Base-by-base conservation (phyloP, 2,113 vertebrate genomes). In the Uropsilus gracilis region DNA sequence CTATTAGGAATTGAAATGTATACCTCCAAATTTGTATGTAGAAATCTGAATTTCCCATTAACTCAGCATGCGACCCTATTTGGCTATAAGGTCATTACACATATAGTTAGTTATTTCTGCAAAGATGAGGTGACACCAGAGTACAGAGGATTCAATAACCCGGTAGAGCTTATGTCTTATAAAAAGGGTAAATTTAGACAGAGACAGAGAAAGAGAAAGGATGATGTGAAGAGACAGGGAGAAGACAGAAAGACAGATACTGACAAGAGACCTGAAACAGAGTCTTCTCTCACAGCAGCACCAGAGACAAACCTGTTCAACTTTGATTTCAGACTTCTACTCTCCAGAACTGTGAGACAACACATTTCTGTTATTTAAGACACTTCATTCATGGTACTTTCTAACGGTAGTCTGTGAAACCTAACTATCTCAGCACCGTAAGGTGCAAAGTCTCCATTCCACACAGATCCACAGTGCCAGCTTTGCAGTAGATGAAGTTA, bases 31-130 rank as follows among this genome's bases (percentile, higher is more conserved):
- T 69, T 89, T 30, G 11, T 63, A 55, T 48, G n/a, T 12, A 53
- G 39, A 91, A 95, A 64, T 66, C 26, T 80, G 55, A 84, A 88
- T n/a, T 55, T 93, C 14, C 34, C 46, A 59, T 8, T 57, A 87
- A 42, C 32, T 76, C 64, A 78, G 37, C 59, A 80, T 24, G 63
- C 42, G 48, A 63, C 22, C 39, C 69, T n/a, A 53, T 53, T 72
- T 69, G 48, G 75, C 88, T 66, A 30, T 2, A 61, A 30, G 16
- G 14, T 55, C 37, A 72, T 72, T 72, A 77, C 6, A 48, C 44
- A 72, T 57, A 44, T 18, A 46, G 16, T 89, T 18, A 46, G 16
- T 89, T 64, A 89, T 55, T 92, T 55, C 84, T 61, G 50, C 76
- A 76, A 80, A 39, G 55, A 73, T 24, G 20, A 48, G 46, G 4